Evolutionary conservation across 2,113 vertebrate species (phyloP).

Genomic region (Syrmaticus mikado): DNA sequence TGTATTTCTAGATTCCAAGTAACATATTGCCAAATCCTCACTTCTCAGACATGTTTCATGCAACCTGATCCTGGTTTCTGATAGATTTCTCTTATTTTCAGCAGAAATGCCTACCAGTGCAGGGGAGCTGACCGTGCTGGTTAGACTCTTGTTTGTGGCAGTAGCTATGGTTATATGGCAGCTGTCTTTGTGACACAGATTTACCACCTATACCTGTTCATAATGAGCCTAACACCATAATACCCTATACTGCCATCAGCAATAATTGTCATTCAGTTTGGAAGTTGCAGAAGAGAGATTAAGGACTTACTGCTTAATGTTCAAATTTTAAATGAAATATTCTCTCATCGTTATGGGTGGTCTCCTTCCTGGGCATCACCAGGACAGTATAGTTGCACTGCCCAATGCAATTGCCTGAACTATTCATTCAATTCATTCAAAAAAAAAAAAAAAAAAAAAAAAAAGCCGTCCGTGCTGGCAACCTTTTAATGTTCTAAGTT

Average conservation of each 20-base stretch:
- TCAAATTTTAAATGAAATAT: slow-evolving; percentile 47
- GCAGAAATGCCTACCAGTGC: not conserved
- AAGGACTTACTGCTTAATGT: slow-evolving; percentile 15
- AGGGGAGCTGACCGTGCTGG: not conserved
- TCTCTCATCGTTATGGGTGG: slow-evolving; percentile 55
- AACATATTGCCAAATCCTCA: not conserved
- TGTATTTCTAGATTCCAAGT: not conserved
- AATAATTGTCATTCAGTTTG: slow-evolving; percentile 26
- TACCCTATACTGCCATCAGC: not conserved
- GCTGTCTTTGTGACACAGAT: slow-evolving; percentile 35
- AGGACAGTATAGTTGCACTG: not conserved
- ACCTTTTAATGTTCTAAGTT: not conserved
- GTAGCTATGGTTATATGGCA: not conserved
- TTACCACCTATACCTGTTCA: not conserved
- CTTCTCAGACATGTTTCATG: not conserved
- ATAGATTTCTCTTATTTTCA: not conserved
- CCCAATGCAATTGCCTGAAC: not conserved
- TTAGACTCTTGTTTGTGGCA: not conserved
- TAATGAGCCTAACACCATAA: slow-evolving; percentile 2
- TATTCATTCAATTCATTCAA: not conserved
- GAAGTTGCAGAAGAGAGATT: slow-evolving; percentile 19
- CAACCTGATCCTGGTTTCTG: not conserved
- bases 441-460: not conserved
- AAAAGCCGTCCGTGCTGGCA: not conserved
- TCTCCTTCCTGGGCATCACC: slow-evolving; percentile 9